These are phyloP conservation scores for Nibea albiflora DNA, from an alignment of 2,113 vertebrate species.

Conservation along the genomic window DNA sequence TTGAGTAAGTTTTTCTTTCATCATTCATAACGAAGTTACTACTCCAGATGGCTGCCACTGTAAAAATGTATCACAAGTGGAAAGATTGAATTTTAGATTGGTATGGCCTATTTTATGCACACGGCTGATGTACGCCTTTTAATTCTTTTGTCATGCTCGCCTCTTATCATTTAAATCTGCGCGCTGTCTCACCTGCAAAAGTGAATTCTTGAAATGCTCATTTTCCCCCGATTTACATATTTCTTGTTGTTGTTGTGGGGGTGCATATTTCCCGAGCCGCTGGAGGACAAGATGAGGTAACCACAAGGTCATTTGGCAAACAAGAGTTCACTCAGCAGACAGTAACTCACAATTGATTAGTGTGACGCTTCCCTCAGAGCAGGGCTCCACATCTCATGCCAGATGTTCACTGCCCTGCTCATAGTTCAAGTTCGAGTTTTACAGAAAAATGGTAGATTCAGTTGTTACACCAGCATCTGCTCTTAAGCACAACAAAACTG, in stretches of 20 bases:
- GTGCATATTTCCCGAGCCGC: conserved; percentile 8
- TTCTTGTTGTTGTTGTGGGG: not conserved
- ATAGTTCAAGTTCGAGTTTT: not conserved
- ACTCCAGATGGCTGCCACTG: not conserved
- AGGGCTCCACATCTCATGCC: conserved; percentile 13
- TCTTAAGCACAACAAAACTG: not conserved
- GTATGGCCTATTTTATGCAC: not conserved
- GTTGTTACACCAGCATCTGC: not conserved
- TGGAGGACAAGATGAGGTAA: conserved; percentile 23
- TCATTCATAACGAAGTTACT: not conserved
- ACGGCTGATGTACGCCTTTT: not conserved
- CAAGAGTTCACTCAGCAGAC: conserved; percentile 51
- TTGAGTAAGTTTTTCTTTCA: not conserved
- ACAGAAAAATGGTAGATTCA: not conserved
- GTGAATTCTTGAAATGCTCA: not conserved
- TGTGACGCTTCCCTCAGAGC: conserved; percentile 38
- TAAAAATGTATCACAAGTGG: not conserved
- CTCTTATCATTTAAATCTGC: not conserved
- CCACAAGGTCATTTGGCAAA: conserved; percentile 63
- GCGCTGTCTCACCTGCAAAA: not conserved
- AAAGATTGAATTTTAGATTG: not conserved
- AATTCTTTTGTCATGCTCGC: not conserved
- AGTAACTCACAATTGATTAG: conserved; percentile 46
- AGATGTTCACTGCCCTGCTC: conserved; percentile 6
- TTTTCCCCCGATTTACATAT: not conserved